A percentile compares a stretch with the other conserved stretches of the same genome.
phyloP scores from a whole-genome alignment of 2,797 vertebrate species.

The Hephaestus fuliginosus region DNA sequence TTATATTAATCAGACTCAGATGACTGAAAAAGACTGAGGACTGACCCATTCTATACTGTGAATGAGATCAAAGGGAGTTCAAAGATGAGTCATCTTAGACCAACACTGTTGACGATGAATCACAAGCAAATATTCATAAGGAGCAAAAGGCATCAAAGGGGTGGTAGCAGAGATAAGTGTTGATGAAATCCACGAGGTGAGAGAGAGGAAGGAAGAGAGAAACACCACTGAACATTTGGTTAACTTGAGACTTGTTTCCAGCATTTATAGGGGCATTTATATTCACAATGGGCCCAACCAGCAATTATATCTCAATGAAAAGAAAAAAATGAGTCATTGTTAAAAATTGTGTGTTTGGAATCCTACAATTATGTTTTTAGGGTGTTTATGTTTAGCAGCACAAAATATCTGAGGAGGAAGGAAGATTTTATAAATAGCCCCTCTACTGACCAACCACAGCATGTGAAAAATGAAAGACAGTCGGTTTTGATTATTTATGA shows the following conservation, averaged over 20 bases:
- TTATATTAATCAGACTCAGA: slow-evolving; percentile 63
- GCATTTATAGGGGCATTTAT: neutral
- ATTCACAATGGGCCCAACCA: neutral
- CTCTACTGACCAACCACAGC: neutral
- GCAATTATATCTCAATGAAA: neutral
- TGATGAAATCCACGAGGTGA: slow-evolving; percentile 24
- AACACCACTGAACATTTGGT: neutral
- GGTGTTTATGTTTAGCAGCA: neutral
- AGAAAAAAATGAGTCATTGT: neutral
- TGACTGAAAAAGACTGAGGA: slow-evolving; percentile 41
- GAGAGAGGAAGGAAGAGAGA: neutral
- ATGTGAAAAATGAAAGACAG: neutral
- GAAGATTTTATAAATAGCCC: neutral
- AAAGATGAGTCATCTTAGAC: slow-evolving; percentile 50
- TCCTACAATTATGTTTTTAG: neutral
- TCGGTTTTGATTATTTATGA: neutral
- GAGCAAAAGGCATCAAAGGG: slow-evolving; percentile 1
- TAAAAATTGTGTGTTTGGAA: neutral
- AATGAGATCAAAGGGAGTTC: slow-evolving; percentile 67
- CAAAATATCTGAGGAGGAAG: neutral
- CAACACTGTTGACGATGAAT: slow-evolving; percentile 17
- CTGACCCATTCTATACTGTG: slow-evolving; percentile 46
- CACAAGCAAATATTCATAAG: slow-evolving; percentile 13
- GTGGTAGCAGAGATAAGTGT: slow-evolving; percentile 21
- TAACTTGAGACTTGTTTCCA: neutral